A percentile compares a stretch with the other conserved stretches of the same genome.
phyloP scores from a whole-genome alignment of 2,113 vertebrate genomes.

The Barnardius zonarius region DNA sequence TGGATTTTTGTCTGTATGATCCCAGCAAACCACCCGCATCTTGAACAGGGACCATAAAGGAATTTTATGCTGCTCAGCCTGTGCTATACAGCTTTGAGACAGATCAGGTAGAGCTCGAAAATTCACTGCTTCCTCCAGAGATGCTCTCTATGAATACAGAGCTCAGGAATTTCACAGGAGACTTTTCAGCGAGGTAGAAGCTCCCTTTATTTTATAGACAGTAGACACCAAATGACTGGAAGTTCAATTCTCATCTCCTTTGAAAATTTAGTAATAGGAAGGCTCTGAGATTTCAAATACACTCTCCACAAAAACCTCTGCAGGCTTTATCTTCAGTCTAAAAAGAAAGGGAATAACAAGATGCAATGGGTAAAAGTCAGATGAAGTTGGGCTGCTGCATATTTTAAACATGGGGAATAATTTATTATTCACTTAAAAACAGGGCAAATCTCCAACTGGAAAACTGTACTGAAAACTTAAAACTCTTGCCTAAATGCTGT shows the following conservation, averaged over 20 bases:
- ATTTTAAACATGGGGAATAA: background rate
- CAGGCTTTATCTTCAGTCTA: background rate
- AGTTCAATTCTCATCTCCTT: background rate
- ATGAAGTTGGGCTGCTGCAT: background rate
- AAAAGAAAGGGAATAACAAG: background rate
- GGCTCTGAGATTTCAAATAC: background rate
- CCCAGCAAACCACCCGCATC: background rate
- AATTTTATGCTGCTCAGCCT: background rate
- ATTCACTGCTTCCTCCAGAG: background rate
- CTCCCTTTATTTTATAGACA: background rate
- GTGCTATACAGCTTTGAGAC: background rate
- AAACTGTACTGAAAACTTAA: background rate
- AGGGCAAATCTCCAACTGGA: background rate
- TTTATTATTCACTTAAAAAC: background rate
- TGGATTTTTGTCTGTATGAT: background rate
- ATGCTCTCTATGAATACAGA: background rate
- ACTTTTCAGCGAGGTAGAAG: background rate
- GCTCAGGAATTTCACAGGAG: background rate
- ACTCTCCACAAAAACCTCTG: background rate
- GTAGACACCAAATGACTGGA: background rate
- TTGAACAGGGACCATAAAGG: background rate
- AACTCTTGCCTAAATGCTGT: slow-evolving; percentile 1
- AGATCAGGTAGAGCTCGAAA: background rate
- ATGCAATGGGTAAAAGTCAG: background rate
- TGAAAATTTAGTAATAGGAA: background rate